A percentile compares a stretch with the other conserved stretches of the same genome.
These are phyloP conservation scores for Listrodromus nycthemerus DNA, from an alignment of 2,888 invertebrate species.

Conservation along the genomic window DNA sequence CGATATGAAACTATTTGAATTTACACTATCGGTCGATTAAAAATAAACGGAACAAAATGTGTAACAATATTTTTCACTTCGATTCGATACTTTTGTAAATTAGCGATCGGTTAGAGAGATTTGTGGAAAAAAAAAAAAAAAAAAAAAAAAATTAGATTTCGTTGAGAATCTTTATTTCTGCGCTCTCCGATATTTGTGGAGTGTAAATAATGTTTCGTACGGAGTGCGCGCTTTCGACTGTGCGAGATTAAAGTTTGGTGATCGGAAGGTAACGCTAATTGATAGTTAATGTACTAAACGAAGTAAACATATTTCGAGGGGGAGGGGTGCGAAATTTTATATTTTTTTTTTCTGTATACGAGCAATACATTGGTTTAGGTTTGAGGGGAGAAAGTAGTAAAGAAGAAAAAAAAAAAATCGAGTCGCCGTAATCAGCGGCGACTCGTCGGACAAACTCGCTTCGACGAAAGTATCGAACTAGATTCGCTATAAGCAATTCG, in stretches of 20 bases:
- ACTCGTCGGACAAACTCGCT: background rate
- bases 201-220: slow-evolving; percentile 23
- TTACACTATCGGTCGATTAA: no score
- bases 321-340: background rate
- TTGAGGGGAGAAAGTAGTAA: slow-evolving; percentile 14
- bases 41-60: no score
- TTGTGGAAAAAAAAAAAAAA: background rate
- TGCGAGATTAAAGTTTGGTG: slow-evolving; percentile 1
- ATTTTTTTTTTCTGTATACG: slow-evolving; percentile 45
- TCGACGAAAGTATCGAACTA: slow-evolving; percentile 31
- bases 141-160: background rate
- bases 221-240: background rate
- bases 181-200: background rate
- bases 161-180: background rate
- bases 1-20: background rate
- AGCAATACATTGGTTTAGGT: slow-evolving; percentile 54
- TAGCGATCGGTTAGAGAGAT: background rate
- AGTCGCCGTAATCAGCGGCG: slow-evolving; percentile 26
- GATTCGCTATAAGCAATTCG: slow-evolving; percentile 36
- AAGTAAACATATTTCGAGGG: slow-evolving; percentile 8
- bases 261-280: slow-evolving; percentile 12
- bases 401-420: slow-evolving; percentile 20
- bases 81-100: slow-evolving; percentile 12
- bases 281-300: slow-evolving; percentile 18
- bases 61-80: background rate